Evolutionary conservation across 1,140 invertebrate genomes (phyloP).

Genomic region (Penaeus chinensis): DNA sequence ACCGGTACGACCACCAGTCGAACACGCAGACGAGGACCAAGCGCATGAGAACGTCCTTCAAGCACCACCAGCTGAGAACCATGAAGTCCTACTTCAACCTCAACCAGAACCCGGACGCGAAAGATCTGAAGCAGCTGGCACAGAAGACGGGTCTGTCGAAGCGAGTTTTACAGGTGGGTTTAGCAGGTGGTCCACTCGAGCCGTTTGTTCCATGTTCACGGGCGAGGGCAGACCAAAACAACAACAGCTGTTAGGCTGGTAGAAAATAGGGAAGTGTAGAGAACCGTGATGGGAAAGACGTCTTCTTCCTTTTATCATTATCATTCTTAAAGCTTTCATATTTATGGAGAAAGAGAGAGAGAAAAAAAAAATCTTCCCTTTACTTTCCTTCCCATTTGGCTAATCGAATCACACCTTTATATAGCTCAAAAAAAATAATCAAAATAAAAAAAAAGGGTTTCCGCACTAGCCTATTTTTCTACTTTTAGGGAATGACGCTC

Average conservation of each 20-base stretch:
- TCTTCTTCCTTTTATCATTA: too few species aligned
- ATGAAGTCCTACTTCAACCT: constrained; percentile 99
- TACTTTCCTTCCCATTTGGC: too few species aligned
- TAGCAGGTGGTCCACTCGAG: too few species aligned
- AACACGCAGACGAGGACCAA: constrained; percentile 75
- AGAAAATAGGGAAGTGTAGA: too few species aligned
- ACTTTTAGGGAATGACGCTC: constrained; percentile 39
- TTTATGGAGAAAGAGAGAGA: too few species aligned
- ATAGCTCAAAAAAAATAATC: neutral
- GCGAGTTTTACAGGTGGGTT: constrained; percentile 95
- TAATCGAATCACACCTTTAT: too few species aligned
- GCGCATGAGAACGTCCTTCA: constrained; percentile 96
- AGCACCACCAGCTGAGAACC: constrained; percentile 96
- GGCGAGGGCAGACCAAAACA: too few species aligned
- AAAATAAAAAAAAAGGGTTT: constrained; percentile 9
- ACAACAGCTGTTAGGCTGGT: too few species aligned
- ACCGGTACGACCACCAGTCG: constrained; percentile 45
- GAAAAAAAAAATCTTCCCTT: too few species aligned
- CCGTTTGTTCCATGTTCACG: too few species aligned
- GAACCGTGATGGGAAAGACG: too few species aligned
- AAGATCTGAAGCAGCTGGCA: constrained; percentile 96
- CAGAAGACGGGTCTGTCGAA: constrained; percentile 98
- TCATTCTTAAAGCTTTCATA: too few species aligned
- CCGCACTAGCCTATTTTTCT: constrained; percentile 41
- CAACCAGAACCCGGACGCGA: constrained; percentile 99